Conservation (phyloP, 1,140 invertebrate genomes). For the Riptortus pedestris region DNA sequence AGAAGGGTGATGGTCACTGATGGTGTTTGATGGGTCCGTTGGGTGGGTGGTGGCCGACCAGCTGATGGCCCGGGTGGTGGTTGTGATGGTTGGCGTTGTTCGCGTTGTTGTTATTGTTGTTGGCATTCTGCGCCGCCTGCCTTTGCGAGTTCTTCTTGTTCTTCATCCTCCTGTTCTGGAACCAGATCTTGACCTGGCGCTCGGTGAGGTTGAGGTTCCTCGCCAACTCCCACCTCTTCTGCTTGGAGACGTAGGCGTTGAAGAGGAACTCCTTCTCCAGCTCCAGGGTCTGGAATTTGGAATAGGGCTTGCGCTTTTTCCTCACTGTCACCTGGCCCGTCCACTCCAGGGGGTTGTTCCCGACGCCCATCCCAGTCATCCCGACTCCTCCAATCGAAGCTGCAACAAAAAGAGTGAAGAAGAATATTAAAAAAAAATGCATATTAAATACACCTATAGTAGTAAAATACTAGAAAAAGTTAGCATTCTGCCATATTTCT, state of each 20-base stretch:
- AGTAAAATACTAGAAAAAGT: no score
- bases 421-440: no score
- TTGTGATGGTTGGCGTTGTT: slow-evolving; percentile 54
- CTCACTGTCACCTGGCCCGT: slow-evolving; percentile 82
- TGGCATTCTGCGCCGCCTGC: slow-evolving; percentile 62
- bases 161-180: slow-evolving; percentile 98
- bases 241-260: slow-evolving; percentile 93
- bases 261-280: slow-evolving; percentile 94
- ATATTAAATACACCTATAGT: no score
- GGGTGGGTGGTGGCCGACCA: slow-evolving; percentile 37
- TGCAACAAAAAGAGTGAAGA: slow-evolving; percentile 41
- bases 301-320: slow-evolving; percentile 96
- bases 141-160: slow-evolving; percentile 95
- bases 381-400: slow-evolving; percentile 53
- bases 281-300: slow-evolving; percentile 91
- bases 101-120: slow-evolving; percentile 61
- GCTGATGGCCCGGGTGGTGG: slow-evolving; percentile 45
- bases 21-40: slow-evolving; percentile 66
- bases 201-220: slow-evolving; percentile 86
- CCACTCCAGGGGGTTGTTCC: slow-evolving; percentile 78
- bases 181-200: slow-evolving; percentile 88
- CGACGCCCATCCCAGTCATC: slow-evolving; percentile 46
- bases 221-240: slow-evolving; percentile 92
- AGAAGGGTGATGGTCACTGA: slow-evolving; percentile 78
- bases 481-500: no score